These are phyloP conservation scores for Neosalanx taihuensis DNA, from an alignment of 2,797 vertebrate genomes.

Conservation along the genomic window DNA sequence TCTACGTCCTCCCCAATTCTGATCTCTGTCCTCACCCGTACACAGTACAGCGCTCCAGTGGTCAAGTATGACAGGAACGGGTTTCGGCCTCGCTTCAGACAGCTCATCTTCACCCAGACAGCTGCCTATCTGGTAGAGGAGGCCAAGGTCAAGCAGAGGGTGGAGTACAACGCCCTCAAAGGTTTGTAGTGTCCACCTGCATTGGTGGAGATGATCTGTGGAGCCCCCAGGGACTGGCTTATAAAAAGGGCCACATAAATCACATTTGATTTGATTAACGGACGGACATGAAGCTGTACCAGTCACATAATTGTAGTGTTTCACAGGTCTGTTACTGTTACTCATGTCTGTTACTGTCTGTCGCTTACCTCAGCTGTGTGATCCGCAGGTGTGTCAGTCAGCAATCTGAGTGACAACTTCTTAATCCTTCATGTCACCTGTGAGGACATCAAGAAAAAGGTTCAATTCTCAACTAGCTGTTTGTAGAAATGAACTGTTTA, in stretches of 20 bases:
- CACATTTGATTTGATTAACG: too few species aligned
- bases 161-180: slow-evolving; percentile 82
- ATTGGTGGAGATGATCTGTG: not conserved
- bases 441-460: slow-evolving; percentile 87
- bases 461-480: slow-evolving; percentile 43
- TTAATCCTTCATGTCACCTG: slow-evolving; percentile 85
- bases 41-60: slow-evolving; percentile 85
- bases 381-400: slow-evolving; percentile 84
- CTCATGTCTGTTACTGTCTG: not conserved
- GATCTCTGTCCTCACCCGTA: not conserved
- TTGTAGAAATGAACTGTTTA: not conserved
- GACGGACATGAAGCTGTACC: too few species aligned
- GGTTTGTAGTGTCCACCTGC: slow-evolving; percentile 59
- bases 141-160: slow-evolving; percentile 89
- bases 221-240: too few species aligned
- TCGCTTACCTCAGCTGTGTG: not conserved
- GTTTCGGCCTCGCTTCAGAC: slow-evolving; percentile 83
- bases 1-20: not conserved
- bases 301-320: too few species aligned
- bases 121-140: slow-evolving; percentile 84
- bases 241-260: too few species aligned
- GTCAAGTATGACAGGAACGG: slow-evolving; percentile 92
- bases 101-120: slow-evolving; percentile 84
- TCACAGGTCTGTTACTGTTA: not conserved
- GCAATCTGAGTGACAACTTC: slow-evolving; percentile 85